Base-by-base conservation (phyloP, 2,113 vertebrate species). In the Sinocyclocheilus anophthalmus region DNA sequence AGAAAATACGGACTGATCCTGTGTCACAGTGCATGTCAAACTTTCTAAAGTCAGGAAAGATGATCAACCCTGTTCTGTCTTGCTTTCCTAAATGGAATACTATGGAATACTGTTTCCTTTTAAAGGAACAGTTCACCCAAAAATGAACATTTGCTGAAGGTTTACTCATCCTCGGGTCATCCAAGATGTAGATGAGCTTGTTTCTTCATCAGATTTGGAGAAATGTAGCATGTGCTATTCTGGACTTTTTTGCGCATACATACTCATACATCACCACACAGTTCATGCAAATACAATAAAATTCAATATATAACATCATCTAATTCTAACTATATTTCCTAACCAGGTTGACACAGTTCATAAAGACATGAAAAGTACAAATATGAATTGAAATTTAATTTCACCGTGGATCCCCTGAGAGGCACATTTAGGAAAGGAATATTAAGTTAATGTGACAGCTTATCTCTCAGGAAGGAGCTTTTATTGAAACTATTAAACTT, bases 401-500 rank as follows among this genome's bases (percentile, higher is more conserved):
- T 83, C 37, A 0, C 5, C 5, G 3, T 42, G 9, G 57, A 42
- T 4, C 55, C 50, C 39, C 59, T 11, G 59, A 14, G 61, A 69
- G 81, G 24, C 39, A 70, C 45, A 33, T 70, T 70, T 22, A 53
- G 63, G 81, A 83, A 70, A 83, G 13, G 26, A 70, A 70, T 83
- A 83, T 53, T 65, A 48, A 67, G 65, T 70, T 70, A 70, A 83
- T 83, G 24, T 70, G 81, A 83, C 81, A 69, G 65, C 39, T 83
- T 67, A 83, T 83, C 63, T 83, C 65, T 70, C 81, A 14, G 18
- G 42, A 70, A 70, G 81, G 10, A 24, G 45, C 26, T 50, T 81
- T 83, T 55, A 83, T 70, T 83, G 81, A 70, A 83, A 83, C 26
- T 70, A 70, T 83, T 83, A 83, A 83, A 83, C 81, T 26, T 22